Base-by-base conservation (phyloP, 23 tunicate genomes). In the Phallusia fumigata region DNA sequence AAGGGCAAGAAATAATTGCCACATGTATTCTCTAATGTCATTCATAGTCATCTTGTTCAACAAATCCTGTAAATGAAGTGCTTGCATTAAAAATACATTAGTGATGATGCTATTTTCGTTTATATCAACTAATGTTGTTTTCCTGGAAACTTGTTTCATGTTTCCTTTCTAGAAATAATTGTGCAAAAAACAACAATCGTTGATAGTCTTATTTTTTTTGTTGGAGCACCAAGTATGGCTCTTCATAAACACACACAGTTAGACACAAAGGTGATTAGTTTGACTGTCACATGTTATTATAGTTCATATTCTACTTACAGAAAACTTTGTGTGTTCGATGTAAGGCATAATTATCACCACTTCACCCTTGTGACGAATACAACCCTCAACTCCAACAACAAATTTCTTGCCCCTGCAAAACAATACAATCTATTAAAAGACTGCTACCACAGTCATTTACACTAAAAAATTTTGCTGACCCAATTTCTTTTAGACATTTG, bases 301-400 rank as follows among this genome's bases (percentile, higher is more conserved):
- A 40, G 26, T 30, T 1, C 5, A 30, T 1, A 28, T 33, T 77
- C 19, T 12, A 80, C 93, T 86, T 50, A 94, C 98, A 49, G 78
- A 35, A 72, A 94, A 94, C n/a, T 84, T 83, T 40, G 80, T 81
- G 50, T 89, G 90, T 64, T 53, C 72, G 33, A 79, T 47, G 77
- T 89, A 94, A 19, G 94, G 98, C 90, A 94, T 86, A 19, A 94
- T 83, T 12, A 94, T 73, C 8, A 94, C 94, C 40, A 84, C 77
- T 64, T 94, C 91, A 2, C 90, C 85, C 0, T 84, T 85, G 80
- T 94, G 74, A 2, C 88, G 86, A 72, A 94, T 65, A 52, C 89
- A 80, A 75, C 88, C 74, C 40, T 94, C 90, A 0, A 94, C 58
- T 81, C 88, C 88, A 26, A 94, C 86, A 21, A 94, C 98, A 75